Conservation (phyloP, 2,888 invertebrate species). For the Nemurella pictetii region DNA sequence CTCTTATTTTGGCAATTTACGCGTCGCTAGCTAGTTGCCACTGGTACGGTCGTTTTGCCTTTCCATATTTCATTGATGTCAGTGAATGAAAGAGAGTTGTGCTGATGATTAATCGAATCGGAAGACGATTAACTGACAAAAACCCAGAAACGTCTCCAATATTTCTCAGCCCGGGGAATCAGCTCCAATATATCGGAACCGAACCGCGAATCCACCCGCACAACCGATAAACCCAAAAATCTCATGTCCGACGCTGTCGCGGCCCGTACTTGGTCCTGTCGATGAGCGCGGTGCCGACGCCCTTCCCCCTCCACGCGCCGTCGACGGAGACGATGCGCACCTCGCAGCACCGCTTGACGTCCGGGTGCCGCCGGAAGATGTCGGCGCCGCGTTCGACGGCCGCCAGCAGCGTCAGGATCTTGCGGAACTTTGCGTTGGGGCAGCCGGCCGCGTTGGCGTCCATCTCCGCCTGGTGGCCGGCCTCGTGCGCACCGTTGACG, state of each 20-base stretch:
- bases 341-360: conserved; percentile 59
- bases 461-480: conserved; percentile 50
- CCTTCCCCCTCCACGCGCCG: conserved; percentile 64
- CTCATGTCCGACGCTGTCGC: no score
- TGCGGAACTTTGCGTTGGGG: conserved; percentile 64
- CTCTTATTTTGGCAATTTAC: no score
- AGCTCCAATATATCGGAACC: no score
- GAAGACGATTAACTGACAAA: no score
- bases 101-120: no score
- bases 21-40: no score
- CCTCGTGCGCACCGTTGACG: conserved; percentile 55
- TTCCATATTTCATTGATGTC: no score
- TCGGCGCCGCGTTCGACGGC: conserved; percentile 60
- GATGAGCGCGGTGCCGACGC: conserved; percentile 66
- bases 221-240: no score
- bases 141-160: no score
- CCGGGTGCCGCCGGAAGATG: conserved; percentile 54
- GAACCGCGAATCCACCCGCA: neutral
- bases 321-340: conserved; percentile 70
- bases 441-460: conserved; percentile 55
- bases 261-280: conserved; percentile 67
- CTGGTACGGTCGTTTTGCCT: no score
- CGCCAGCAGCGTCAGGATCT: conserved; percentile 64
- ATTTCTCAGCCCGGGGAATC: no score
- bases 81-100: no score